Evolutionary conservation across 2,113 vertebrate genomes (phyloP).

Genomic region (Neoarius graeffei): DNA sequence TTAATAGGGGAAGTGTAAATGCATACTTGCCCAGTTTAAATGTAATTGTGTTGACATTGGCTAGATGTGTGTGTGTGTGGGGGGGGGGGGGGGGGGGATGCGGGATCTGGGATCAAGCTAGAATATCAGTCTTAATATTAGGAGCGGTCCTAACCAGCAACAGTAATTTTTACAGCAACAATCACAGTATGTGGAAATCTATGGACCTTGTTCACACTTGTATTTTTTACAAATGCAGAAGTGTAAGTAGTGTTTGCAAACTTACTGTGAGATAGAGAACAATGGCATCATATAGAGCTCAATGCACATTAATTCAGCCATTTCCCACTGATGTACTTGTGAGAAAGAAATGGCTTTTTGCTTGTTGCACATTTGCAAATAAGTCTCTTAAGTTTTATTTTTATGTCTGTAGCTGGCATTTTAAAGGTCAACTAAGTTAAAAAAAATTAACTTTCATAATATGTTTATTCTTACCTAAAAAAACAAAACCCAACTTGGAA

Average conservation of each 20-base stretch:
- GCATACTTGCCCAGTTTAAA: not conserved
- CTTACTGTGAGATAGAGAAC: not conserved
- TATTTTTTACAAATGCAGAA: not conserved
- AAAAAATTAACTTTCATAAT: too few species aligned
- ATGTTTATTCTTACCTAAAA: too few species aligned
- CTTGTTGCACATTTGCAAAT: too few species aligned
- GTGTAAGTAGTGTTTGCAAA: not conserved
- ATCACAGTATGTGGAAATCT: not conserved
- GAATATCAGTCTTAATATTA: not conserved
- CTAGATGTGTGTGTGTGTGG: not conserved
- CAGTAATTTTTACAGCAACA: too few species aligned
- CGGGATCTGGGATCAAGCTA: not conserved
- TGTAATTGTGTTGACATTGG: not conserved
- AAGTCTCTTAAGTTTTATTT: not conserved
- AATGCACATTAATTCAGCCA: too few species aligned
- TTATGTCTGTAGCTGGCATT: not conserved
- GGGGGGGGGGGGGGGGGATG: too few species aligned
- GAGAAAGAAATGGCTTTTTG: too few species aligned
- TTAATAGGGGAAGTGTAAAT: not conserved
- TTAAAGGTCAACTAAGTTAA: too few species aligned
- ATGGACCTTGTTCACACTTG: not conserved
- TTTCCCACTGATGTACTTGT: too few species aligned
- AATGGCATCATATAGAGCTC: not conserved
- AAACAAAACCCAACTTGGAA: too few species aligned
- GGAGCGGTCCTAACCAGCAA: too few species aligned